phyloP scores from a whole-genome alignment of 2,113 vertebrate genomes.

The Petaurus breviceps region DNA sequence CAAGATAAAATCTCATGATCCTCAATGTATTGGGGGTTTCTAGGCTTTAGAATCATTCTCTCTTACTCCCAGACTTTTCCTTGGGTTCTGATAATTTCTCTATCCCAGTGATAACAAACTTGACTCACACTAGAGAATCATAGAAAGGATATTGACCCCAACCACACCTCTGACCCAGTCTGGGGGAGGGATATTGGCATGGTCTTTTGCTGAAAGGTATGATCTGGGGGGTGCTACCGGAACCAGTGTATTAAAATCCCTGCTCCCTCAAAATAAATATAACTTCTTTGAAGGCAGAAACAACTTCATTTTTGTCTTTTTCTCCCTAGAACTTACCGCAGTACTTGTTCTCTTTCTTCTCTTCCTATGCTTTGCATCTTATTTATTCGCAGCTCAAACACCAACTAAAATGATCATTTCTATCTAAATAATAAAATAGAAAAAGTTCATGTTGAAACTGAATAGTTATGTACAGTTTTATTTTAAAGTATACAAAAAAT shows the following conservation, averaged over 20 bases:
- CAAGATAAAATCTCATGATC: not conserved
- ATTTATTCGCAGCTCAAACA: no score
- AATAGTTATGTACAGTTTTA: no score
- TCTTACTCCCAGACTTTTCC: not conserved
- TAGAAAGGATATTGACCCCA: not conserved
- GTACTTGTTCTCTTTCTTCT: no score
- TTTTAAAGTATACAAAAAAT: no score
- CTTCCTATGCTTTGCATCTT: no score
- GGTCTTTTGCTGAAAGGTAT: not conserved
- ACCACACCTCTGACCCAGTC: not conserved
- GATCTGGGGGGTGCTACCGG: not conserved
- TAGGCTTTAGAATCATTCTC: not conserved
- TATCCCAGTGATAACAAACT: not conserved
- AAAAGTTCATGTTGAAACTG: no score
- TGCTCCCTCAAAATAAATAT: no score
- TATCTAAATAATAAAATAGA: no score
- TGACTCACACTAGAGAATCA: not conserved
- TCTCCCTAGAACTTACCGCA: no score
- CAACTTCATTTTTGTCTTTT: no score
- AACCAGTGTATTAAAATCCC: not conserved
- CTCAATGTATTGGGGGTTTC: not conserved
- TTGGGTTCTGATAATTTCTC: not conserved
- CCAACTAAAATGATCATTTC: no score
- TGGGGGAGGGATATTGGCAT: not conserved
- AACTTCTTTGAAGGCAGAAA: no score